These are phyloP conservation scores for Drosophila mauritiana DNA, from an alignment of 1,140 invertebrate species.

Conservation along the genomic window DNA sequence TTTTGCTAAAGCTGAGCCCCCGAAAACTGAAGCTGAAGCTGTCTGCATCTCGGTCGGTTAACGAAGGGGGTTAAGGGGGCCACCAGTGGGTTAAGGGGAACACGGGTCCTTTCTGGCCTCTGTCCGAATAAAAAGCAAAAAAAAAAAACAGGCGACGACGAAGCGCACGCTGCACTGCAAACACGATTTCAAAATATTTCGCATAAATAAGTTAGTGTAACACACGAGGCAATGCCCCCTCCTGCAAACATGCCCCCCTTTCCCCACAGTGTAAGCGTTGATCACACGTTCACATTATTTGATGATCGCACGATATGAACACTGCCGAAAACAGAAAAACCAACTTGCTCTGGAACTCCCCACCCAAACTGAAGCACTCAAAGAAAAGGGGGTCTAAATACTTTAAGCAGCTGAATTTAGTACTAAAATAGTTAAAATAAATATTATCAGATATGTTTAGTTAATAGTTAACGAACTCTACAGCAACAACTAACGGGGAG, in stretches of 20 bases:
- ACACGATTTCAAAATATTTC: slow-evolving; percentile 83
- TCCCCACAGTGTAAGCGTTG: slow-evolving; percentile 62
- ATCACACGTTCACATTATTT: slow-evolving; percentile 84
- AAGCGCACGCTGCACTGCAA: slow-evolving; percentile 77
- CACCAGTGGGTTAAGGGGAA: slow-evolving; percentile 30
- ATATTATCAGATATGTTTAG: too few species aligned
- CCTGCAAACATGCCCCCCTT: neutral
- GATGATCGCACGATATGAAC: slow-evolving; percentile 83
- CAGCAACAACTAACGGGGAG: too few species aligned
- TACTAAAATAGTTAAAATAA: too few species aligned
- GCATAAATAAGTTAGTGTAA: slow-evolving; percentile 85
- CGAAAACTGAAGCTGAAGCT: slow-evolving; percentile 31
- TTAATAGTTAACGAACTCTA: too few species aligned
- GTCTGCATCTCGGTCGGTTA: slow-evolving; percentile 35
- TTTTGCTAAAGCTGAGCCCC: slow-evolving; percentile 45
- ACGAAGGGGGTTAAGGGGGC: slow-evolving; percentile 17
- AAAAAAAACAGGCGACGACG: slow-evolving; percentile 26
- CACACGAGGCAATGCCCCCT: slow-evolving; percentile 60
- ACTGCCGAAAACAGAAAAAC: slow-evolving; percentile 54
- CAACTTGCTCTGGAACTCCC: slow-evolving; percentile 31
- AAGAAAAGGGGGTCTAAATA: neutral
- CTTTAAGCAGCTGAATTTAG: neutral
- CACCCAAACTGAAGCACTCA: slow-evolving; percentile 4
- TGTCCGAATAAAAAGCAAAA: slow-evolving; percentile 19
- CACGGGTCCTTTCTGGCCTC: slow-evolving; percentile 40